Base-by-base conservation (phyloP, 2,888 invertebrate species). In the Dorcus parallelipipedus region DNA sequence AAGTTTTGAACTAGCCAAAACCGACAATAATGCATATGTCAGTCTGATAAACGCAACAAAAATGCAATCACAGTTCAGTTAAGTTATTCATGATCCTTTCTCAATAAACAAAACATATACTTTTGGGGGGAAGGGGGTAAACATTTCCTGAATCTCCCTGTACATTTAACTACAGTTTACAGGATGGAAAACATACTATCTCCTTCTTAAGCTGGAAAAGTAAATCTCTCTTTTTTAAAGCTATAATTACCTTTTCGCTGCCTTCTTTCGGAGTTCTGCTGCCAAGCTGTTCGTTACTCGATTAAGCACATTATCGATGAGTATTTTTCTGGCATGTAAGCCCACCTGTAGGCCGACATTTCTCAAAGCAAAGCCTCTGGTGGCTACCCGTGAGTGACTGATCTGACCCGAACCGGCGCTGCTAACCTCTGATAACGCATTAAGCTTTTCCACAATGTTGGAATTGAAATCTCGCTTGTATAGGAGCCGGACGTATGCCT, bases 301-400 rank as follows among this genome's bases (percentile, higher is more conserved):
- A 69, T 84, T 87, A 26, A 89, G 78, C 53, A 89, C 84, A 73
- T 86, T 88, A 72, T 89, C 86, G 55, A 89, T 84, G 59, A 90
- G 85, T 5, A 89, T 78, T 62, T 84, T 81, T 45, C 88, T 79
- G 2, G 88, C 87, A 67, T 87, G 86, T 52, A 84, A 79, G 14
- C 84, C 85, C 68, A 84, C 79, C 62, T 83, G 82, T 57, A 82
- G 76, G 45, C 84, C 80, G 48, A 80, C 77, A 73, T 74, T 78
- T 55, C 77, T 69, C 70, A 81, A 67, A 20, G 74, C 72, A 64
- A 74, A 73, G 60, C 71, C 68, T 59, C 70, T 64, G 4, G 72
- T 69, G 56, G 71, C 67, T 54, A 73, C 59, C 54, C 56, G 63
- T n/a, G 50, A 50, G 42, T 52, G 52, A 10, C 33, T 10, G 14